Percentiles rank a stretch among this genome's conserved stretches.
Conservation (phyloP, 2,113 vertebrate genomes). For the Cebus imitator region DNA sequence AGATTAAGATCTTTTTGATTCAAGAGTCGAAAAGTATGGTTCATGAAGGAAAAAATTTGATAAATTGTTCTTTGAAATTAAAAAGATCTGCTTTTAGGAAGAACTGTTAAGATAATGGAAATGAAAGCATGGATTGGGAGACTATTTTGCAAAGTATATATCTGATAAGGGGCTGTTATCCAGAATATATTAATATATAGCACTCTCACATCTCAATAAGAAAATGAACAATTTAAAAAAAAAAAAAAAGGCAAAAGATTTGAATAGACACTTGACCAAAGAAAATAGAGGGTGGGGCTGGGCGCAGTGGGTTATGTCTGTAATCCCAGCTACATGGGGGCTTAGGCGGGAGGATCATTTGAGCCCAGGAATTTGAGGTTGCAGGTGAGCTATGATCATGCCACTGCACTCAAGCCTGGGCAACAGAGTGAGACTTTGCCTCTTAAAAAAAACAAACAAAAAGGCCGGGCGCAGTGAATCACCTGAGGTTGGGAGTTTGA, state of each 20-base stretch:
- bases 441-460: no score
- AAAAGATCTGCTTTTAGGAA: slow-evolving; percentile 21
- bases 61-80: slow-evolving; percentile 3
- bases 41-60: not conserved
- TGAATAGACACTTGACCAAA: not conserved
- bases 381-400: no score
- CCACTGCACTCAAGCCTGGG: no score
- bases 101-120: slow-evolving; percentile 39
- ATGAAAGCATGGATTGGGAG: not conserved
- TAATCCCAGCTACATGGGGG: no score
- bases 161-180: not conserved
- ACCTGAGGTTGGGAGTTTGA: no score
- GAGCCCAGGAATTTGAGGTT: no score
- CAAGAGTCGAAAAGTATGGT: not conserved
- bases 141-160: not conserved
- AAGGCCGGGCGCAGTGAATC: no score
- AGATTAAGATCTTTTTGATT: not conserved
- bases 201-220: not conserved
- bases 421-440: no score
- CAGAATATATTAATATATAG: not conserved
- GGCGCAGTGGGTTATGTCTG: no score
- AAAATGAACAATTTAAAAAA: not conserved
- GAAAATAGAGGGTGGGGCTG: not conserved
- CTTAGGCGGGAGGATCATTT: no score
- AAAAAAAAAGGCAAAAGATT: not conserved